Conservation (phyloP, 2,113 vertebrate species). For the Progne subis region DNA sequence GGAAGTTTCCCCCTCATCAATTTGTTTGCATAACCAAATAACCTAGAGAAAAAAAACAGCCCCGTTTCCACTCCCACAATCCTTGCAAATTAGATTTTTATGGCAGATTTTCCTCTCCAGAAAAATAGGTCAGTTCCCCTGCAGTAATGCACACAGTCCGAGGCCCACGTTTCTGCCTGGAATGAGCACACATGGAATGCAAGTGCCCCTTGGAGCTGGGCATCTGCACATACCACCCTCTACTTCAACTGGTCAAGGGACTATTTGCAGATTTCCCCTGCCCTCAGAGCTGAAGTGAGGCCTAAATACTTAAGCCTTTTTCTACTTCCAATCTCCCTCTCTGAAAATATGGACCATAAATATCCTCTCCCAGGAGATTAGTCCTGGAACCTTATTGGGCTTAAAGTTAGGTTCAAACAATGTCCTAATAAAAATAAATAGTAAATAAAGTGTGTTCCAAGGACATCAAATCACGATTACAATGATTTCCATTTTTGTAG, state of each 20-base stretch:
- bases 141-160: not conserved
- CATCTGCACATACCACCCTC: not conserved
- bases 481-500: conserved; percentile 40
- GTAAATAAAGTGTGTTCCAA: conserved; percentile 43
- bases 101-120: not conserved
- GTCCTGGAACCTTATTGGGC: conserved; percentile 20
- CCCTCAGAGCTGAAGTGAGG: not conserved
- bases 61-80: not conserved
- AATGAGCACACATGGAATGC: not conserved
- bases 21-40: conserved; percentile 18
- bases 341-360: conserved; percentile 59
- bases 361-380: conserved; percentile 41
- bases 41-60: not conserved
- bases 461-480: conserved; percentile 11
- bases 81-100: conserved; percentile 20
- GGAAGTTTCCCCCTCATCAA: not conserved
- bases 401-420: conserved; percentile 24
- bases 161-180: not conserved
- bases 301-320: conserved; percentile 46
- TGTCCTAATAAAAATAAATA: conserved; percentile 56
- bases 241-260: not conserved
- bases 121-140: conserved; percentile 28
- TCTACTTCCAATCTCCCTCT: conserved; percentile 2
- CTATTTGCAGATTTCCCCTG: not conserved
- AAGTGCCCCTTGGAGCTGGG: not conserved